Evolutionary conservation across 1,140 invertebrate genomes (phyloP).

Genomic region (Lucilia cuprina): DNA sequence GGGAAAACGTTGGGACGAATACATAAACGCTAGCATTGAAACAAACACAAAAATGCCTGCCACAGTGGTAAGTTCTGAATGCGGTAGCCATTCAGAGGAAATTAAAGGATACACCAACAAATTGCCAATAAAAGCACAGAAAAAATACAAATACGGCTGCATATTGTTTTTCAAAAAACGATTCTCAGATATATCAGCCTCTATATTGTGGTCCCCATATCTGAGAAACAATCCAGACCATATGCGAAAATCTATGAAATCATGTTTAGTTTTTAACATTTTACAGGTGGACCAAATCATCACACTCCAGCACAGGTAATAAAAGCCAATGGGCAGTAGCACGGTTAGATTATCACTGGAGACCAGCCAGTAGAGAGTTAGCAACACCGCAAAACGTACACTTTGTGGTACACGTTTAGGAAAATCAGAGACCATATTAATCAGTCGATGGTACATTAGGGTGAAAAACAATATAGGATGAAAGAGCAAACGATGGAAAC

Average conservation of each 20-base stretch:
- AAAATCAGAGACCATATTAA: constrained; percentile 70
- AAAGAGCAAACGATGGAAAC: constrained; percentile 73
- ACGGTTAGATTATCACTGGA: constrained; percentile 71
- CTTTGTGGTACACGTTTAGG: constrained; percentile 69
- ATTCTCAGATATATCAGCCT: constrained; percentile 80
- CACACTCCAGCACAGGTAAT: constrained; percentile 74
- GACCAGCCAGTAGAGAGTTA: constrained; percentile 74
- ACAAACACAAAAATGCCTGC: constrained; percentile 76
- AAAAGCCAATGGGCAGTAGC: constrained; percentile 73
- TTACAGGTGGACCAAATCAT: constrained; percentile 82
- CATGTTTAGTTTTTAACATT: constrained; percentile 77
- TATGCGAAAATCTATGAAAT: constrained; percentile 76
- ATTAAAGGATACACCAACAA: constrained; percentile 79
- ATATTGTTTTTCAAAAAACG: constrained; percentile 83
- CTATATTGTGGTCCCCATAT: constrained; percentile 73
- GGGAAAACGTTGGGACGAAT: constrained; percentile 66
- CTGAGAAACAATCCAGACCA: constrained; percentile 81
- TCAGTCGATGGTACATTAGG: constrained; percentile 71
- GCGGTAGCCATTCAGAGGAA: constrained; percentile 77
- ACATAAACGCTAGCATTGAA: constrained; percentile 76
- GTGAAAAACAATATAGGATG: constrained; percentile 75
- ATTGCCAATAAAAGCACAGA: constrained; percentile 76
- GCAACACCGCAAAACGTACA: constrained; percentile 70
- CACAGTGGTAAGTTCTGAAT: constrained; percentile 81
- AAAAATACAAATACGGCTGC: constrained; percentile 80